Evolutionary conservation across 30 jellyfish, hydroid and myxozoan genomes (phyloP).

Genomic region (Cassiopea xamachana): DNA sequence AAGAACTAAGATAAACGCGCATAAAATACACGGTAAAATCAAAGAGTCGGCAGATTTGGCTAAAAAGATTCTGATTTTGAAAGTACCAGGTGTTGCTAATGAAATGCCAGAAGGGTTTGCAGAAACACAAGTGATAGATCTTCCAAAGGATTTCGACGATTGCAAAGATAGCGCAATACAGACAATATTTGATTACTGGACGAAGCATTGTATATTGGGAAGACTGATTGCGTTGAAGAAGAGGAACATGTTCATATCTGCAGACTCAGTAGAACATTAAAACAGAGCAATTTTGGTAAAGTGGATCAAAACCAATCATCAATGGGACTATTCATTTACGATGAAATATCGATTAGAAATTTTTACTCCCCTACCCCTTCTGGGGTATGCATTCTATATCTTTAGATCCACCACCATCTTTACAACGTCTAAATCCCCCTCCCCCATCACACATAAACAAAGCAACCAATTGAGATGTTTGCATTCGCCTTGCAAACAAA

Average conservation of each 20-base stretch:
- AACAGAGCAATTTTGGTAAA: not conserved
- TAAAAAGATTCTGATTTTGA: constrained; percentile 1
- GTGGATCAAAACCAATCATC: not conserved
- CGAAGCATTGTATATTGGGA: constrained; percentile 10
- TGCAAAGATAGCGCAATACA: not conserved
- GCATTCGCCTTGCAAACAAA: too few species aligned
- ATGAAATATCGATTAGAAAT: too few species aligned
- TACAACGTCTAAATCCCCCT: too few species aligned
- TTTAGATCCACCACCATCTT: too few species aligned
- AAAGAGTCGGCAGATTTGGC: not conserved
- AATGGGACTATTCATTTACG: too few species aligned
- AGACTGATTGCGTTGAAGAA: not conserved
- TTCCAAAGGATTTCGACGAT: not conserved
- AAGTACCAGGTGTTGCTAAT: not conserved
- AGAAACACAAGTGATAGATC: not conserved
- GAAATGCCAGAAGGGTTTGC: not conserved
- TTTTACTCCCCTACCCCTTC: too few species aligned
- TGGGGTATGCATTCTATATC: too few species aligned
- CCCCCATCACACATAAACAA: too few species aligned
- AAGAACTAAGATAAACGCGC: not conserved
- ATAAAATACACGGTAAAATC: constrained; percentile 2
- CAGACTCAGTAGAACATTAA: not conserved
- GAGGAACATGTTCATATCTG: not conserved
- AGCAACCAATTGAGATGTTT: too few species aligned
- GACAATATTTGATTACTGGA: not conserved